phyloP scores from a whole-genome alignment of 2,113 vertebrate species.

The Anoplopoma fimbria region DNA sequence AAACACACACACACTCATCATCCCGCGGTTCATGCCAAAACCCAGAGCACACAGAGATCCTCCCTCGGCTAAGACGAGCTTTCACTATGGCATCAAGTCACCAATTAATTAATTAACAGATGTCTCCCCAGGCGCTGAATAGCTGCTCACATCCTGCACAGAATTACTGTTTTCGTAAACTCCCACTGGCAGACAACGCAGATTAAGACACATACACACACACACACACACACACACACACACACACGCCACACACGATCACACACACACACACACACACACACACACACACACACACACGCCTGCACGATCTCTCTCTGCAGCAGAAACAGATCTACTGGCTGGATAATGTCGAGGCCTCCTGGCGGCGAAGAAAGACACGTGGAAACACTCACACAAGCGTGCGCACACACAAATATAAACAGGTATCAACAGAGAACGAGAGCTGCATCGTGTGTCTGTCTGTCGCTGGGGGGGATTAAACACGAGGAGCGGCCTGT shows the following conservation, averaged over 20 bases:
- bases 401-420: neutral
- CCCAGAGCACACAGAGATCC: constrained; percentile 63
- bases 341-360: neutral
- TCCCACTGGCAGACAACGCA: constrained; percentile 50
- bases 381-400: constrained; percentile 24
- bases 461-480: constrained; percentile 1
- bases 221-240: constrained; percentile 18
- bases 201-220: constrained; percentile 41
- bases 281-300: constrained; percentile 26
- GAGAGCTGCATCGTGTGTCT: constrained; percentile 6
- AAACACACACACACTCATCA: constrained; percentile 31
- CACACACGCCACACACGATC: constrained; percentile 12
- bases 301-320: neutral
- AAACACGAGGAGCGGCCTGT: constrained; percentile 17
- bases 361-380: constrained; percentile 23
- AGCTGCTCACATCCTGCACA: constrained; percentile 53
- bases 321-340: constrained; percentile 14
- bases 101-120: constrained; percentile 78
- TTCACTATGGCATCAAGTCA: constrained; percentile 69
- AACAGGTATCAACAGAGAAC: constrained; percentile 41
- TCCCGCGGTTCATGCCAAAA: constrained; percentile 45
- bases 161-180: constrained; percentile 63
- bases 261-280: constrained; percentile 11
- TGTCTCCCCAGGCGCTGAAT: constrained; percentile 59
- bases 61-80: constrained; percentile 62